These are phyloP conservation scores for Meriones unguiculatus DNA, from an alignment of 2,113 vertebrate genomes.

Conservation along the genomic window DNA sequence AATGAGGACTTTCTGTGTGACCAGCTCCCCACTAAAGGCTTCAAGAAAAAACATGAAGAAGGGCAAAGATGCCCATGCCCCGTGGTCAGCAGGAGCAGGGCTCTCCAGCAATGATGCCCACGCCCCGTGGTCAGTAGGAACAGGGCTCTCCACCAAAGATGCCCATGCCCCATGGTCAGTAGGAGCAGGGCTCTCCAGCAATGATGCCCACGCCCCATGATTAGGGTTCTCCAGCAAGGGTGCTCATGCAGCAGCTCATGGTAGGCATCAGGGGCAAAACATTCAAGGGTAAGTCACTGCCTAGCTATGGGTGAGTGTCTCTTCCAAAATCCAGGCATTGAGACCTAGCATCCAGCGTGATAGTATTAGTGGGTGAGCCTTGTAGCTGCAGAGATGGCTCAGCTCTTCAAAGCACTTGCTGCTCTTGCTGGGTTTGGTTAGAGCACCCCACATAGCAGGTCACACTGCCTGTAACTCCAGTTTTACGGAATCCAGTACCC, in stretches of 20 bases:
- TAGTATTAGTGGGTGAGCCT: neutral
- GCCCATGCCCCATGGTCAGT: neutral
- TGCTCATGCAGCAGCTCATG: neutral
- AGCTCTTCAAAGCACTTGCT: neutral
- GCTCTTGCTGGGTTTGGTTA: neutral
- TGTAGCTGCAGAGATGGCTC: neutral
- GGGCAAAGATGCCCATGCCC: neutral
- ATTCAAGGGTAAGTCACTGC: neutral
- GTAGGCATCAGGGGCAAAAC: neutral
- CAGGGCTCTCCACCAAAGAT: neutral
- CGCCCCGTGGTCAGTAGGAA: neutral
- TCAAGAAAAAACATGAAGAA: neutral
- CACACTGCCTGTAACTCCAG: neutral
- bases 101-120: neutral
- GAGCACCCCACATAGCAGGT: neutral
- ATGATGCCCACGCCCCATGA: neutral
- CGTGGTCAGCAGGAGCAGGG: neutral
- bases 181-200: too few relatives aligned
- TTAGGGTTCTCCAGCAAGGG: neutral
- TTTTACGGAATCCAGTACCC: neutral
- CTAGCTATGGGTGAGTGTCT: neutral
- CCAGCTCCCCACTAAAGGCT: neutral
- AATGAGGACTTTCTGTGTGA: neutral
- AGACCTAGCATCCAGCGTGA: neutral
- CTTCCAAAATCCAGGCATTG: neutral